Evolutionary conservation across 2,888 invertebrate species (phyloP).

Genomic region (Phaonia tiefii): DNA sequence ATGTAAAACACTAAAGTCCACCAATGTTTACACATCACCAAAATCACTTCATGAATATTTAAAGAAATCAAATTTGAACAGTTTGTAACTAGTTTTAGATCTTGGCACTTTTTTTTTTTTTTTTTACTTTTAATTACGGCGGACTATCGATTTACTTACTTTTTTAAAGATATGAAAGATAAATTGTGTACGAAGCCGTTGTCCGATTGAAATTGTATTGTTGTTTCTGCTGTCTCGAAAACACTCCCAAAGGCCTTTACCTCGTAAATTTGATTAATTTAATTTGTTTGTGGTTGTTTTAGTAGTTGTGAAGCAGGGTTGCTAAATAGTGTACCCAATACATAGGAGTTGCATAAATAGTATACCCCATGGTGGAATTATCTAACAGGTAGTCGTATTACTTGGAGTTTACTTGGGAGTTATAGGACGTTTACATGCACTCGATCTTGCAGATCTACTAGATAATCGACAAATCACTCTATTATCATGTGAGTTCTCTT

Average conservation of each 20-base stretch:
- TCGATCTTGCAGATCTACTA: no score
- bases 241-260: slow-evolving; percentile 54
- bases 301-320: slow-evolving; percentile 21
- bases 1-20: slow-evolving; percentile 14
- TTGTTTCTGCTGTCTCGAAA: slow-evolving; percentile 18
- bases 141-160: slow-evolving; percentile 58
- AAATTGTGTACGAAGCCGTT: not conserved
- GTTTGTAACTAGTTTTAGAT: no score
- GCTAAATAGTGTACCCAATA: not conserved
- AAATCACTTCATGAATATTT: slow-evolving; percentile 22
- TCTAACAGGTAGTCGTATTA: no score
- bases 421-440: no score
- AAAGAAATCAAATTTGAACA: not conserved
- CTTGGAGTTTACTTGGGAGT: no score
- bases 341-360: not conserved
- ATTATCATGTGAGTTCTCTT: no score
- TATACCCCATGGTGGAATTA: no score
- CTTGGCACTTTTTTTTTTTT: not conserved
- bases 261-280: slow-evolving; percentile 47
- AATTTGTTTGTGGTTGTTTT: no score
- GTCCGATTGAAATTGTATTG: not conserved
- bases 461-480: no score
- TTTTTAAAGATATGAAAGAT: slow-evolving; percentile 8
- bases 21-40: slow-evolving; percentile 61
- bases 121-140: not conserved